Percentiles rank a stretch among this genome's conserved stretches.
Evolutionary conservation across 2,888 invertebrate genomes (phyloP).

Genomic region (Oligia strigilis): DNA sequence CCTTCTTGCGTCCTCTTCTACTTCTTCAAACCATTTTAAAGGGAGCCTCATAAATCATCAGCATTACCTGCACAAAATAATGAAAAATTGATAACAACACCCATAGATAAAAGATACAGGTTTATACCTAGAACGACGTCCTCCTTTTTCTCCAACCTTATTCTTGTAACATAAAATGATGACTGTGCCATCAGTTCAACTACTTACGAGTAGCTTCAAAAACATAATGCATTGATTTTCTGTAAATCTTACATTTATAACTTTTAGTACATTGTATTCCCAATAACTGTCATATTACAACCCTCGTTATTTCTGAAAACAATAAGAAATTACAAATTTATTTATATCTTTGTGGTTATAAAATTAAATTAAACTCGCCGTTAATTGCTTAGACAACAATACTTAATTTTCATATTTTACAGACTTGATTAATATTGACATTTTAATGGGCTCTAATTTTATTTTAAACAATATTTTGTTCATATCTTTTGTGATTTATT

Average conservation of each 20-base stretch:
- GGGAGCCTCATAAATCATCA: neutral
- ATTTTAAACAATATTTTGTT: neutral
- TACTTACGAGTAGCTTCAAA: neutral
- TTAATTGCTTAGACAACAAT: constrained; percentile 9
- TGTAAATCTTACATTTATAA: constrained; percentile 2
- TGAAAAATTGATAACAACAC: no score
- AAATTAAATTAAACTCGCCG: neutral
- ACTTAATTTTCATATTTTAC: neutral
- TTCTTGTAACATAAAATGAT: neutral
- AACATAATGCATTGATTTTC: neutral
- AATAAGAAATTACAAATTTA: neutral
- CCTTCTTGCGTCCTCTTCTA: neutral
- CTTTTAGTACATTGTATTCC: neutral
- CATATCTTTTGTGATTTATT: neutral
- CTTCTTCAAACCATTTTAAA: neutral
- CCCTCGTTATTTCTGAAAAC: neutral
- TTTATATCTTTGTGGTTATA: neutral
- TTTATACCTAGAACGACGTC: neutral
- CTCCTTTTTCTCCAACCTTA: neutral
- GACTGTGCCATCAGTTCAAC: neutral
- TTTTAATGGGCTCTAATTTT: constrained; percentile 1
- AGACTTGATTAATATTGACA: neutral
- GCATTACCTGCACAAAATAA: neutral
- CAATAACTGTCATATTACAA: neutral
- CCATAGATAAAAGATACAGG: no score